These are phyloP conservation scores for Gobiocypris rarus DNA, from an alignment of 2,113 vertebrate species.

Conservation along the genomic window DNA sequence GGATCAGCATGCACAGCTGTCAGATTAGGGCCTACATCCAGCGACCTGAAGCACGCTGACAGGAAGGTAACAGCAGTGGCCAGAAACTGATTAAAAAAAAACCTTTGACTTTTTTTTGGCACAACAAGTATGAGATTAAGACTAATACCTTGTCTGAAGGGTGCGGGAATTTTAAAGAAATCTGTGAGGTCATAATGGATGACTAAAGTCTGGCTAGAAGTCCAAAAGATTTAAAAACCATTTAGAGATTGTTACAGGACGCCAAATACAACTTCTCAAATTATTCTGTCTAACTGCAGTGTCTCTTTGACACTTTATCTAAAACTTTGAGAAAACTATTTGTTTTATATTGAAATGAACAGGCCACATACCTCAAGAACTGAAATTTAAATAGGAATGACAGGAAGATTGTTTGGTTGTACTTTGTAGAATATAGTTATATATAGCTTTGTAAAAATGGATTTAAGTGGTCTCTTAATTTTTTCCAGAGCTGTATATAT, in stretches of 20 bases:
- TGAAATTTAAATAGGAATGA: not conserved
- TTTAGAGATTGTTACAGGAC: not conserved
- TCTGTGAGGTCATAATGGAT: not conserved
- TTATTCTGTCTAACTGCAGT: not conserved
- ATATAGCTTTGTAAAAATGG: too few relatives aligned
- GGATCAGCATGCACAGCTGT: slow-evolving; percentile 61
- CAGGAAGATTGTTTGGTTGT: not conserved
- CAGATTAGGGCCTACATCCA: slow-evolving; percentile 33
- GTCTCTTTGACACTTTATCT: not conserved
- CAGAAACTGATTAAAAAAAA: slow-evolving; percentile 3
- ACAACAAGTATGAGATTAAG: not conserved
- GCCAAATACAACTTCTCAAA: not conserved
- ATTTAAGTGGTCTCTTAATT: too few relatives aligned
- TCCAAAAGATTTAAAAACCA: slow-evolving; percentile 23
- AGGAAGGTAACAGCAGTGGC: not conserved
- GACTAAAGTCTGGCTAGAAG: slow-evolving; percentile 16
- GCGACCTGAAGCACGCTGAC: slow-evolving; percentile 2
- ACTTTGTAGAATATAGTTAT: too few relatives aligned
- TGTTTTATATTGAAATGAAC: not conserved
- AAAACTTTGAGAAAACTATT: not conserved
- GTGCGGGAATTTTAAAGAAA: slow-evolving; percentile 5
- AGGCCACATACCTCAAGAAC: too few relatives aligned
- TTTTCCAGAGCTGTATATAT: too few relatives aligned
- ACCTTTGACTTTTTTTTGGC: slow-evolving; percentile 6
- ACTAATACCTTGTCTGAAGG: slow-evolving; percentile 9